Evolutionary conservation across 2,888 invertebrate species (phyloP), one percentile per base, ranked within the genome.

Genomic region (Coronaproctus castanopsis): DNA sequence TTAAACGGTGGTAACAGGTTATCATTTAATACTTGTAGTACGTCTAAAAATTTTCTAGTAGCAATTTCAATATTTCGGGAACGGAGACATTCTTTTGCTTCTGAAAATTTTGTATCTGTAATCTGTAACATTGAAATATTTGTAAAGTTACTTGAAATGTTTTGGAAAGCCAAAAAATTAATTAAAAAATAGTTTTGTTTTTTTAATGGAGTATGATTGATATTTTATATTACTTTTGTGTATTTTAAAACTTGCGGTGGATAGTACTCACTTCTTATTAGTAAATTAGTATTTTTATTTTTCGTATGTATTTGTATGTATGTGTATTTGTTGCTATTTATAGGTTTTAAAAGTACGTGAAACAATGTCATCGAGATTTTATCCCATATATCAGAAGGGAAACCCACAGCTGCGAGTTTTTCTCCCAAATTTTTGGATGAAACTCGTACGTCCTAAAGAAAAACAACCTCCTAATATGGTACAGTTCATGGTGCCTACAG

Each of bases 341-440:
- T 20, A 8, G 19, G 19, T 18, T 19, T 51, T 50, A 8, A 21
- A 21, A 51, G 48, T 48, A 3, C 8, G 3, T 48, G 10, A 56
- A 56, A 49, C 5, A 20, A 59, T 59, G 59, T 59, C 59, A 3
- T 24, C 56, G 3, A 22, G 59, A 55, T 59, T 24, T 23, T 95
- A 95, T 75, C 95, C 93, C 1, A 69, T 92, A 48, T 95, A 88
- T 72, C 85, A 86, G 72, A 81, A 79, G 70, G 96, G 96, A 18
- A 88, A 89, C 71, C 96, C 97, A n/a, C 96, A 96, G 70, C 74
- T 90, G 36, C 76, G 96, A 61, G 78, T 96, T 10, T 93, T 91
- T 72, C 74, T 98, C 36, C 96, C 97, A 1, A 91, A 96, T 71
- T 97, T 97, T 74, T 97, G 92, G 91, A 82, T 98, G 83, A 96